These are phyloP conservation scores for Scaptomyza reducta DNA, from an alignment of 2,888 invertebrate species.

Conservation along the genomic window DNA sequence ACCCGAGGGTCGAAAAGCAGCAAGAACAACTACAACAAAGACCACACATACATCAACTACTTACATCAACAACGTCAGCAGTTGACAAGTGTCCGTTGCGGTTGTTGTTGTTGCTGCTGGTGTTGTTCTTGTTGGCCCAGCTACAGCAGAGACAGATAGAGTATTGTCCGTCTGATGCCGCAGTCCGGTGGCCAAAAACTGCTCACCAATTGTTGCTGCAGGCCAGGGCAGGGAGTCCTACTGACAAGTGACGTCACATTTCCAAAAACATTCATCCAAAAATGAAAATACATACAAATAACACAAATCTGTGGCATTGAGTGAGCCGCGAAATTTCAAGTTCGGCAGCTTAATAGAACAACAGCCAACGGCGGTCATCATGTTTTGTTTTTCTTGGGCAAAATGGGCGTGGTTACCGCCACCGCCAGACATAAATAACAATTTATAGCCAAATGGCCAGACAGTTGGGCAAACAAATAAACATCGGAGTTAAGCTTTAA, in stretches of 20 bases:
- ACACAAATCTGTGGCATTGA: constrained; percentile 32
- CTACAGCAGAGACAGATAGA: background rate
- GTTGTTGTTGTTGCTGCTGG: constrained; percentile 28
- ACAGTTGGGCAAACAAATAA: constrained; percentile 59
- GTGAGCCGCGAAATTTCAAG: constrained; percentile 46
- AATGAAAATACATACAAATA: background rate
- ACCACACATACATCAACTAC: constrained; percentile 23
- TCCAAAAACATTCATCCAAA: background rate
- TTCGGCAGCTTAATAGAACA: constrained; percentile 49
- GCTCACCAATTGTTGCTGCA: constrained; percentile 2
- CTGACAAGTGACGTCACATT: constrained; percentile 41
- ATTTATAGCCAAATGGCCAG: constrained; percentile 62
- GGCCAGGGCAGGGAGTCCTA: background rate
- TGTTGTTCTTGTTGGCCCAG: constrained; percentile 11
- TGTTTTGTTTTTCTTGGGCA: constrained; percentile 39
- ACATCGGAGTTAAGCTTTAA: constrained; percentile 39
- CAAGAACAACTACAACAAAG: constrained; percentile 7
- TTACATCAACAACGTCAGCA: constrained; percentile 29
- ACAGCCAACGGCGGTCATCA: constrained; percentile 31
- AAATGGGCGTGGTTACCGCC: constrained; percentile 40
- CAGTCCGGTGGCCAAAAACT: constrained; percentile 12
- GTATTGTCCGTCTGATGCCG: constrained; percentile 17
- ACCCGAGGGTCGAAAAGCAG: constrained; percentile 1
- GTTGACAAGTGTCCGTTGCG: constrained; percentile 54
- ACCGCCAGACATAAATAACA: constrained; percentile 60